Evolutionary conservation across 1,140 invertebrate species (phyloP), one percentile per base, ranked within the genome.

Genomic region (Heliconius hewitsoni): DNA sequence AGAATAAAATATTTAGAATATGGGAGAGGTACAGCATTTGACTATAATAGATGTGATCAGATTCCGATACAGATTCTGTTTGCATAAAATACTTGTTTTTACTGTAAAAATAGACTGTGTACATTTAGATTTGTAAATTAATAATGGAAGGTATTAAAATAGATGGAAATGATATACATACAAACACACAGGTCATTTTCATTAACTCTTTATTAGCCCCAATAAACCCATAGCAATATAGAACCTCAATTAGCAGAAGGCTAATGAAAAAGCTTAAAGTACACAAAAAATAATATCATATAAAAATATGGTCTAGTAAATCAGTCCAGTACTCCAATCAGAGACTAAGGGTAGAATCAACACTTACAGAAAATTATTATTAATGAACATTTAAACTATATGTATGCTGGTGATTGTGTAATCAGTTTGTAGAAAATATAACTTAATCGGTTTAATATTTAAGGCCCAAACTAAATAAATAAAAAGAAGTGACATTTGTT

Each of bases 371-470:
- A 66, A 66, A 27, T 66, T 30, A 66, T 30, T 27, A 66, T 27
- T 27, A 66, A 27, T 66, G 5, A 11, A 30, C 8, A 46, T 66
- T 66, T 66, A 57, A 57, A 2, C 19, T 30, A 66, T 4, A 66
- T 27, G 5, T 66, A 13, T 13, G n/a, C 11, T 66, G 8, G 13
- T 42, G 34, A 66, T 75, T 60, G 74, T 75, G 74, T 75, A 66
- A 75, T 75, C 74, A 39, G 23, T 37, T 39, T 57, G n/a, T 75
- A 8, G 13, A 57, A 39, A 72, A 42, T 71, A 18, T 71, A 27
- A 60, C 19, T 60, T 60, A 16, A 13, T 66, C 1, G 3, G 3
- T n/a, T 66, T 16, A 30, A 72, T 42, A 39, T 72, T 39, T 19
- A 71, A 71, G 34, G 8, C 3, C 27, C 0, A 30, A 8, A 66